Evolutionary conservation across 2,113 vertebrate genomes (phyloP).

Genomic region (Trochalopteron elliotii): DNA sequence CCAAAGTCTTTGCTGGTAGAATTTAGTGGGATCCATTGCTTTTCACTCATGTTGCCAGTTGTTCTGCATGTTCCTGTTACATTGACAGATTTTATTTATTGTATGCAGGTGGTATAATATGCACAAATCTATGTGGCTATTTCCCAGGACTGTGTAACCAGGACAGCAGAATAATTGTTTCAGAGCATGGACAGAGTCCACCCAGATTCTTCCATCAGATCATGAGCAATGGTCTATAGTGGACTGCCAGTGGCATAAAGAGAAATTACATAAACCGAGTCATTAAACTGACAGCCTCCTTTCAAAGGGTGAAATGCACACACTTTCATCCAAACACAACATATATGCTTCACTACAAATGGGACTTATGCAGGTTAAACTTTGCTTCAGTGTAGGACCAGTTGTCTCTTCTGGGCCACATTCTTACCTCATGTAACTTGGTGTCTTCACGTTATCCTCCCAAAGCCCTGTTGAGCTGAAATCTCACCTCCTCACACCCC

Average conservation of each 20-base stretch:
- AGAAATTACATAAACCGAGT: accelerated
- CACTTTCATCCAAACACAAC: accelerated
- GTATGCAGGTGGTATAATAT: not conserved
- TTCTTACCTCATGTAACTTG: not conserved
- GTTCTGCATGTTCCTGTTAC: not conserved
- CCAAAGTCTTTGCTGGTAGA: not conserved
- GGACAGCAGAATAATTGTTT: not conserved
- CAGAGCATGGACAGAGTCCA: not conserved
- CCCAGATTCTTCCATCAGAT: not conserved
- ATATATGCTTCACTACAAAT: not conserved
- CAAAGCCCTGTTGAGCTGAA: not conserved
- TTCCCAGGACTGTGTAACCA: not conserved
- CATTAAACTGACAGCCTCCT: not conserved
- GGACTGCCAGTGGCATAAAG: not conserved
- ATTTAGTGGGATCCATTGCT: not conserved
- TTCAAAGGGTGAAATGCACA: not conserved
- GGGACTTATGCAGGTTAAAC: not conserved
- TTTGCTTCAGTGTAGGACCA: not conserved
- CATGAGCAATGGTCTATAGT: not conserved
- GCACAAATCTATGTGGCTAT: not conserved
- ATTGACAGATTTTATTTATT: not conserved
- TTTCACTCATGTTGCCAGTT: not conserved
- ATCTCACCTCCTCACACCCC: too few species aligned
- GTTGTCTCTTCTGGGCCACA: not conserved
- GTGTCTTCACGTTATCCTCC: accelerated